A percentile compares a stretch with the other conserved stretches of the same genome.
phyloP scores from a whole-genome alignment of 2,113 vertebrate species.

The Catharus minimus region DNA sequence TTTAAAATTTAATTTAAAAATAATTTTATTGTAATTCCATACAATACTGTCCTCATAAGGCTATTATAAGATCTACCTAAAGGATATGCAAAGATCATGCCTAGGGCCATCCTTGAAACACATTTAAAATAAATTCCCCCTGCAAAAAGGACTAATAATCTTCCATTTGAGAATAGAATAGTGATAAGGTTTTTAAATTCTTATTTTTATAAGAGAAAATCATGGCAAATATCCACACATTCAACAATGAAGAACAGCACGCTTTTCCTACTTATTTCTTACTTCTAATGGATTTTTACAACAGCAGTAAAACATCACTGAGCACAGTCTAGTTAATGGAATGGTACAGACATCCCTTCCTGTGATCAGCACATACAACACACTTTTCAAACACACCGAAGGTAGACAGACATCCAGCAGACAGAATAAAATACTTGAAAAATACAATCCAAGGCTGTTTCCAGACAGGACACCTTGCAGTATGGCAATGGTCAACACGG shows the following conservation, averaged over 20 bases:
- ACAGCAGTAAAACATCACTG: background rate
- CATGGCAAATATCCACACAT: accelerated
- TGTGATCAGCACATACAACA: background rate
- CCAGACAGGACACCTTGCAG: background rate
- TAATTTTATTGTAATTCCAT: background rate
- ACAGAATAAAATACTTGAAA: background rate
- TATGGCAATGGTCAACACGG: background rate
- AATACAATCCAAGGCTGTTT: background rate
- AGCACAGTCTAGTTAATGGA: background rate
- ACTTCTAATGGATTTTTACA: background rate
- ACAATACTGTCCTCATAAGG: background rate
- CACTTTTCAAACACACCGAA: background rate
- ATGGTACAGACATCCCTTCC: background rate
- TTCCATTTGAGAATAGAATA: background rate
- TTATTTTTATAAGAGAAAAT: background rate
- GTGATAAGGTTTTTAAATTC: background rate
- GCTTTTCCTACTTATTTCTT: background rate
- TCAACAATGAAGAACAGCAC: background rate
- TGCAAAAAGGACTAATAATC: background rate
- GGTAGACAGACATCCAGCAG: background rate
- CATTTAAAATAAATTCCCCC: background rate
- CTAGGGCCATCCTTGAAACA: background rate
- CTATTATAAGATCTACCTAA: background rate
- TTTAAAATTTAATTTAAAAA: background rate
- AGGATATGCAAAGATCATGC: background rate